Evolutionary conservation across 2,797 vertebrate species (phyloP).

Genomic region (Phoeniculus purpureus): DNA sequence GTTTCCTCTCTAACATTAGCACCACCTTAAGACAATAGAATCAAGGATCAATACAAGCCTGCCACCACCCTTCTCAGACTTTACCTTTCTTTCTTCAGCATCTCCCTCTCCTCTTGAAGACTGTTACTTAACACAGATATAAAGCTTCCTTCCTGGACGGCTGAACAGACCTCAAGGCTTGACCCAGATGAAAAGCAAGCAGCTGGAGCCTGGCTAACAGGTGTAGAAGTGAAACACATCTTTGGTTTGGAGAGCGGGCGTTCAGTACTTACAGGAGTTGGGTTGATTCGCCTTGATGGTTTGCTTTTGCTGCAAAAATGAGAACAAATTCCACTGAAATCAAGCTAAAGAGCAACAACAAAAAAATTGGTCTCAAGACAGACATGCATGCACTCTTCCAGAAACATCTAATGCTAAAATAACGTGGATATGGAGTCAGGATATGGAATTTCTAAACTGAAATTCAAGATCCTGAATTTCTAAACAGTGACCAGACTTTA

Average conservation of each 20-base stretch:
- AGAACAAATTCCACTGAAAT: neutral
- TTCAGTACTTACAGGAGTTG: constrained; percentile 92
- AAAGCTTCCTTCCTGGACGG: constrained; percentile 54
- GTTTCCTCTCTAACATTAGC: neutral
- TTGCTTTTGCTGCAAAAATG: constrained; percentile 83
- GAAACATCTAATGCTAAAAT: neutral
- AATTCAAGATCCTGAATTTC: neutral
- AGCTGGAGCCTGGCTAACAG: constrained; percentile 81
- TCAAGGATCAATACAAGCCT: neutral
- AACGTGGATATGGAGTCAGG: neutral
- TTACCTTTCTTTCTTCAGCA: constrained; percentile 93
- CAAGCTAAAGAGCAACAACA: neutral
- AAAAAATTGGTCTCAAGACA: neutral
- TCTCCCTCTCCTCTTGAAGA: constrained; percentile 93
- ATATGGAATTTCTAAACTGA: neutral
- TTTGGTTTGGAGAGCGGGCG: constrained; percentile 93
- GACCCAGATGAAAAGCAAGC: constrained; percentile 58
- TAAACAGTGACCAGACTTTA: neutral
- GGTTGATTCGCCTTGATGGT: constrained; percentile 95
- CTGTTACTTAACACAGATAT: constrained; percentile 75
- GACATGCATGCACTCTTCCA: neutral
- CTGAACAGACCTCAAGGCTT: constrained; percentile 66
- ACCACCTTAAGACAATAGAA: neutral
- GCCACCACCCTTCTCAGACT: neutral
- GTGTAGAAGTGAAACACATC: constrained; percentile 95